phyloP scores from a whole-genome alignment of 2,888 invertebrate genomes.

The Idaea straminata region DNA sequence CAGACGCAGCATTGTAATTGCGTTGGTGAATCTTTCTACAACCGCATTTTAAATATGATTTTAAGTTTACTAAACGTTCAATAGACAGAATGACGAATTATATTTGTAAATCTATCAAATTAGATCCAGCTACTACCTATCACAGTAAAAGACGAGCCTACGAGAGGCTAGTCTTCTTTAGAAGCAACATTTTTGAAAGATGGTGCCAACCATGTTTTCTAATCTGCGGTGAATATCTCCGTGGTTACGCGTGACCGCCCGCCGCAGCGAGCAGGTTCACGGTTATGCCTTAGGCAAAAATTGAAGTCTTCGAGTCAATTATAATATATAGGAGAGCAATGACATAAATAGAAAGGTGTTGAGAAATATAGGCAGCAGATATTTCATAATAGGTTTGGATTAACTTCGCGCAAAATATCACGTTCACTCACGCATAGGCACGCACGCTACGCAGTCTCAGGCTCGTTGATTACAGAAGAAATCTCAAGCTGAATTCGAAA shows the following conservation, averaged over 20 bases:
- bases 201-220: conserved; percentile 24
- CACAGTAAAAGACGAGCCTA: neutral
- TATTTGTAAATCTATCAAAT: neutral
- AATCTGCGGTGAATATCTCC: conserved; percentile 26
- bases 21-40: neutral
- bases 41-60: neutral
- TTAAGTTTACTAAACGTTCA: neutral
- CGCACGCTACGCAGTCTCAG: neutral
- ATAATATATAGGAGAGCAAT: conserved; percentile 4
- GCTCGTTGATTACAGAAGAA: neutral
- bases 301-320: conserved; percentile 9
- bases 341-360: conserved; percentile 1
- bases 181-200: conserved; percentile 11
- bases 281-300: conserved; percentile 16
- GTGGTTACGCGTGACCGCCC: conserved; percentile 28
- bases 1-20: neutral
- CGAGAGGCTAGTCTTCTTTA: neutral
- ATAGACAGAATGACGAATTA: neutral
- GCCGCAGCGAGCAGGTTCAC: conserved; percentile 21
- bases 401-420: neutral
- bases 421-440: neutral
- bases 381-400: neutral
- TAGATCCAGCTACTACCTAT: neutral
- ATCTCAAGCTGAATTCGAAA: neutral
- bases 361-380: neutral